Evolutionary conservation across 2,888 invertebrate species (phyloP).

Genomic region (Agonum fuliginosum): DNA sequence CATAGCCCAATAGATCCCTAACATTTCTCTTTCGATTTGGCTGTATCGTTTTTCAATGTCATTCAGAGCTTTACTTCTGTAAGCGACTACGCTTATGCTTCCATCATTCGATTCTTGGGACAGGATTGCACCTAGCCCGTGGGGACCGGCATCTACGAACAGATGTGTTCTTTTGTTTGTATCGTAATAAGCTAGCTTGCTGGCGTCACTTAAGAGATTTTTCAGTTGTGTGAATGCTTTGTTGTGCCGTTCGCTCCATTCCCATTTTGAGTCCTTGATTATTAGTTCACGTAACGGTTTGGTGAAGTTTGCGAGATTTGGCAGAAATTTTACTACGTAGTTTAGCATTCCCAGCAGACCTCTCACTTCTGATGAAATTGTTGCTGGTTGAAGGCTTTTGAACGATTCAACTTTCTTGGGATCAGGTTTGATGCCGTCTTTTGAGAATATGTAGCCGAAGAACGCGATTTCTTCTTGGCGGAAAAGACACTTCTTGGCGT

Average conservation of each 20-base stretch:
- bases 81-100: conserved; percentile 51
- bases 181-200: conserved; percentile 52
- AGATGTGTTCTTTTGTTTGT: conserved; percentile 51
- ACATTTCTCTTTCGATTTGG: conserved; percentile 61
- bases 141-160: conserved; percentile 60
- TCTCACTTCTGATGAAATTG: conserved; percentile 63
- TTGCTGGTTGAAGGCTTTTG: conserved; percentile 62
- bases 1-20: too few species aligned
- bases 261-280: conserved; percentile 46
- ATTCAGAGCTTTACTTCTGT: conserved; percentile 58
- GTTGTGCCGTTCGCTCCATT: conserved; percentile 34
- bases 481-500: conserved; percentile 63
- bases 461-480: conserved; percentile 63
- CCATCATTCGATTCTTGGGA: conserved; percentile 46
- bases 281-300: conserved; percentile 45
- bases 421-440: conserved; percentile 65
- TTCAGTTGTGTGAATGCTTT: conserved; percentile 27
- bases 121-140: conserved; percentile 57
- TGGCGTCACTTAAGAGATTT: conserved; percentile 41
- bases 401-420: conserved; percentile 65
- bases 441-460: conserved; percentile 65
- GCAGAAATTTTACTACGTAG: conserved; percentile 63
- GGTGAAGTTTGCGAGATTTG: conserved; percentile 58
- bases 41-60: conserved; percentile 53
- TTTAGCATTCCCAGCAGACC: conserved; percentile 66